Base-by-base conservation (phyloP, 2,797 vertebrate genomes). In the Sebastes glaucus region DNA sequence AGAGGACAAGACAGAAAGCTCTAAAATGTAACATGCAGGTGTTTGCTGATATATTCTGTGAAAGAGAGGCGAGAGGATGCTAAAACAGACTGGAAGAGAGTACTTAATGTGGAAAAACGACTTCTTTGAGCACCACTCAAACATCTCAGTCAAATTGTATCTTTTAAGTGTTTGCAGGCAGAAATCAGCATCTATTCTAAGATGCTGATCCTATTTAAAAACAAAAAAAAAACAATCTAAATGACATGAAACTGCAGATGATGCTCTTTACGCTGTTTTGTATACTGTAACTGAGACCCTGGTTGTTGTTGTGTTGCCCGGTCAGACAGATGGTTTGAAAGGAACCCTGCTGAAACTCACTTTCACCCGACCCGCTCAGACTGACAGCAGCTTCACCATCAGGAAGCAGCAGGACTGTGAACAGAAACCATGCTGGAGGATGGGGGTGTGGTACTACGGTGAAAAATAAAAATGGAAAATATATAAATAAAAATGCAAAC, bases 241-340 rank as follows among this genome's bases (percentile, higher is more conserved):
- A 32, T 7, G 20, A 32, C 10, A 30, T 32, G 7, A 60, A 20
- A 32, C 28, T 22, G n/a, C 61, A 38, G n/a, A 4, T 18, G 6
- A 76, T 57, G 60, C 28, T 69, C 49, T 59, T 10, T n/a, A 35
- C 5, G 13, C 18, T 60, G 16, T 5, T 33, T 49, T 70, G 23
- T 72, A 6, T 20, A 14, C 25, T 35, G 18, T 35, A 52, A 80
- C 70, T 18, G 16, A 56, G 59, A 68, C 20, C 8, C 55, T 66
- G 56, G 52, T 42, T 83, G 35, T 80, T 63, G 11, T 38, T 69
- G 22, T 64, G 63, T 25, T 46, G 25, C 63, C 20, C 11, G 32
- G 1, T 5, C 18, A 59, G 71, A 75, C 81, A 88, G 86, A 87
- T 74, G 79, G 84, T 83, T 75, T 49, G 42, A 88, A 63, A 73